Percentiles rank a stretch among this genome's conserved stretches.
phyloP scores from a whole-genome alignment of 2,113 vertebrate species.

The Lepisosteus osseus region DNA sequence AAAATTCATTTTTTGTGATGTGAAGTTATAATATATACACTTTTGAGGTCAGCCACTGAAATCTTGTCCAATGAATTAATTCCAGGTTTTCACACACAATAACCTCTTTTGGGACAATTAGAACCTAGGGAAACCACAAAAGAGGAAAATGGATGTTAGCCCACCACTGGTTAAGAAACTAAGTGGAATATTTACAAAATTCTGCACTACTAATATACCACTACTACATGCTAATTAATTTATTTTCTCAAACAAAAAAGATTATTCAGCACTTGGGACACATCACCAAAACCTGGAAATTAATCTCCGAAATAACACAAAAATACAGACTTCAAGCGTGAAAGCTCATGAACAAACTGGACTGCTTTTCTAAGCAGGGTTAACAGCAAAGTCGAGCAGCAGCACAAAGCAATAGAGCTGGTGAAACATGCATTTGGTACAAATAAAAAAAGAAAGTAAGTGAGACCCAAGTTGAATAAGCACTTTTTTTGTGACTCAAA shows the following conservation, averaged over 20 bases:
- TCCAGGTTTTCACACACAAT: slow-evolving; percentile 55
- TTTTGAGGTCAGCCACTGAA: slow-evolving; percentile 33
- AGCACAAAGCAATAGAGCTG: background rate
- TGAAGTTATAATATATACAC: slow-evolving; percentile 34
- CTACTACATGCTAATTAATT: slow-evolving; percentile 41
- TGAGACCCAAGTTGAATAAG: slow-evolving; percentile 7
- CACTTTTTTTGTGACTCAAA: background rate
- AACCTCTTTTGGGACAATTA: slow-evolving; percentile 27
- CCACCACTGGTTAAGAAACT: background rate
- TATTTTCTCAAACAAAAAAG: slow-evolving; percentile 22
- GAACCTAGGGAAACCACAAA: slow-evolving; percentile 22
- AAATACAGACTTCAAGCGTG: background rate
- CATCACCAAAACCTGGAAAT: too few relatives aligned
- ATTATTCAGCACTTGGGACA: background rate
- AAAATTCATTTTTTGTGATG: background rate
- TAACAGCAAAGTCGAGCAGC: background rate
- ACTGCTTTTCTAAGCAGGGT: background rate
- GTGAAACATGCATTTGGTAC: background rate
- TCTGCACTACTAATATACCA: background rate
- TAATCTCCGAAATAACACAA: too few relatives aligned
- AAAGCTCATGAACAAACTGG: slow-evolving; percentile 2
- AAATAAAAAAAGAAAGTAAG: background rate
- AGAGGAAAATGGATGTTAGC: slow-evolving; percentile 20
- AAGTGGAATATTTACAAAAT: background rate
- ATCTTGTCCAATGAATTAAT: slow-evolving; percentile 48